Conservation (phyloP, 2,888 invertebrate genomes). For the Drosophila mulleri region DNA sequence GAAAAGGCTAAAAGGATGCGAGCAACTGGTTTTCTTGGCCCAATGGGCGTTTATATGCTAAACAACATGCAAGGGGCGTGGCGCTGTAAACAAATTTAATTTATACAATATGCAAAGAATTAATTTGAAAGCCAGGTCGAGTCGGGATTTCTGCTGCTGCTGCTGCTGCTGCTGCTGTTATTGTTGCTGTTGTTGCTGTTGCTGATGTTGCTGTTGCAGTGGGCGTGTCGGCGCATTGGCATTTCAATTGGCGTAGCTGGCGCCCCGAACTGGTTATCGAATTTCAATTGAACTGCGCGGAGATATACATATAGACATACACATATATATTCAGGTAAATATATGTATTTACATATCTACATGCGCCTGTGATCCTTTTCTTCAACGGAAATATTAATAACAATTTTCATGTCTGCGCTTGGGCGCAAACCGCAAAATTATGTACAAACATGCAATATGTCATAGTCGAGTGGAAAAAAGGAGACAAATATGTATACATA, state of each 20-base stretch:
- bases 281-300: constrained; percentile 52
- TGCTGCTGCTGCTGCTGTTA: background rate
- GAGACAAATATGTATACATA: background rate
- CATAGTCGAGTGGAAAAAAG: constrained; percentile 35
- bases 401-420: constrained; percentile 50
- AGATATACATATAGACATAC: background rate
- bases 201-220: constrained; percentile 12
- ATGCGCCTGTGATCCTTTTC: constrained; percentile 30
- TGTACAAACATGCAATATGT: constrained; percentile 76
- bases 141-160: background rate
- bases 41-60: constrained; percentile 83
- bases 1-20: constrained; percentile 49
- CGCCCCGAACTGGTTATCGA: constrained; percentile 70
- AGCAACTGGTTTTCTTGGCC: constrained; percentile 4
- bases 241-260: constrained; percentile 76
- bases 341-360: background rate
- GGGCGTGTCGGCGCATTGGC: constrained; percentile 48
- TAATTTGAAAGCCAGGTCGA: constrained; percentile 55
- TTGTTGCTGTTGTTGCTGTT: background rate
- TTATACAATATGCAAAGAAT: constrained; percentile 83
- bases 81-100: constrained; percentile 82
- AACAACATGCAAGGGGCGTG: constrained; percentile 83
- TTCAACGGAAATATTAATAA: constrained; percentile 56
- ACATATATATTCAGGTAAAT: background rate
- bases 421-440: constrained; percentile 69